Base-by-base conservation (phyloP, 2,113 vertebrate genomes). In the Platycercus adscitus region DNA sequence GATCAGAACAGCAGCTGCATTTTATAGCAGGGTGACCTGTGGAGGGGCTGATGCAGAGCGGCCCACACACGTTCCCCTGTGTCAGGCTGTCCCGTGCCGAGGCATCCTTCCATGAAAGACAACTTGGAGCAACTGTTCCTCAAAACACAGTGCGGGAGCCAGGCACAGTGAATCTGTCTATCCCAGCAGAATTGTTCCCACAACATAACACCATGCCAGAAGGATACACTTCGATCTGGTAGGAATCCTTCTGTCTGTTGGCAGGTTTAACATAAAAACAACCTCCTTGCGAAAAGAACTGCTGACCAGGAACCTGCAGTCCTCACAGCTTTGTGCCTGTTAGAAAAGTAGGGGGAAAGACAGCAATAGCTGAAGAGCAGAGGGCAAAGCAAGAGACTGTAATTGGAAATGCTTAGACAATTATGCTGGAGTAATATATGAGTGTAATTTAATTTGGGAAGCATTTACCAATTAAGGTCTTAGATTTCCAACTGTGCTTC, bases 181-280 rank as follows among this genome's bases (percentile, higher is more conserved):
- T 14, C 75, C 47, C 5, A 0, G 33, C 63, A 43, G 58, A 20
- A 31, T 37, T 25, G 64, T 10, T 55, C 56, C 50, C n/a, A 13
- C 46, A 3, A 0, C 2, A 0, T 8, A 18, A 23, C 55, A 39
- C 35, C 2, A 1, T 3, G 58, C 21, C 66, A 17, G 21, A 2
- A 4, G 29, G 29, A 9, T 15, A 11, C 6, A 1, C 28, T 46
- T 16, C 0, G 2, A 2, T 23, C 23, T 18, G 23, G 39, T 8
- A 9, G 85, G n/a, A 78, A 35, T 28, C 35, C 37, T 28, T 16
- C 53, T 47, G 43, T 35, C 23, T 39, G 11, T 18, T 8, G 11
- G 72, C 68, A 65, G 80, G 43, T 19, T 9, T 28, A 8, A 13
- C 44, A 41, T 9, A 33, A 46, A 25, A 14, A 6, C 61, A 2